These are phyloP conservation scores for Varecia variegata DNA, from an alignment of 2,797 vertebrate species.

Conservation along the genomic window DNA sequence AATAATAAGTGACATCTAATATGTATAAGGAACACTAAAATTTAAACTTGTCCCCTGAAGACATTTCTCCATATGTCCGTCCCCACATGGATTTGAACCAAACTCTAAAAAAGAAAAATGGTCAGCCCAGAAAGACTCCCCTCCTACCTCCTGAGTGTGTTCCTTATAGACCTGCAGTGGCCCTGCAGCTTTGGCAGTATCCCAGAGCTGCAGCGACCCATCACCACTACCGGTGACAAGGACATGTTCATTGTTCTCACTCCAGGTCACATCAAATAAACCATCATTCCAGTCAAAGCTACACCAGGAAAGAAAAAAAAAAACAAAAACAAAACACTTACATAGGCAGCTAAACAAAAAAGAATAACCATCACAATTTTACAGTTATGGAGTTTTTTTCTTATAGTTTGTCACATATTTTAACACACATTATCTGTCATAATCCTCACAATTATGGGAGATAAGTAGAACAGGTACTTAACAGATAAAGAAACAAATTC, in stretches of 20 bases:
- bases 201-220: slow-evolving; percentile 97
- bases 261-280: slow-evolving; percentile 96
- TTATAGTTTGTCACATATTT: background rate
- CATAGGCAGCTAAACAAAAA: background rate
- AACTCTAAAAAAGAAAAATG: slow-evolving; percentile 22
- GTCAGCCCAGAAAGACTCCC: background rate
- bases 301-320: slow-evolving; percentile 53
- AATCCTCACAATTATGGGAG: background rate
- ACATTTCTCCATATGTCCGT: background rate
- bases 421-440: background rate
- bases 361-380: background rate
- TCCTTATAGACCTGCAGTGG: slow-evolving; percentile 92
- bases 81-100: background rate
- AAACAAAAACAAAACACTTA: background rate
- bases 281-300: slow-evolving; percentile 96
- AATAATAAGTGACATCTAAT: slow-evolving; percentile 45
- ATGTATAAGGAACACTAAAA: background rate
- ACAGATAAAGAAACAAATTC: background rate
- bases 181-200: slow-evolving; percentile 88
- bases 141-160: slow-evolving; percentile 92
- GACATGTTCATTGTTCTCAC: slow-evolving; percentile 94
- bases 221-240: slow-evolving; percentile 93
- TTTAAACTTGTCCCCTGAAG: slow-evolving; percentile 22
- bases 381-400: background rate
- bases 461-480: background rate